phyloP scores from a whole-genome alignment of 2,797 vertebrate species.

The Siniperca scherzeri region DNA sequence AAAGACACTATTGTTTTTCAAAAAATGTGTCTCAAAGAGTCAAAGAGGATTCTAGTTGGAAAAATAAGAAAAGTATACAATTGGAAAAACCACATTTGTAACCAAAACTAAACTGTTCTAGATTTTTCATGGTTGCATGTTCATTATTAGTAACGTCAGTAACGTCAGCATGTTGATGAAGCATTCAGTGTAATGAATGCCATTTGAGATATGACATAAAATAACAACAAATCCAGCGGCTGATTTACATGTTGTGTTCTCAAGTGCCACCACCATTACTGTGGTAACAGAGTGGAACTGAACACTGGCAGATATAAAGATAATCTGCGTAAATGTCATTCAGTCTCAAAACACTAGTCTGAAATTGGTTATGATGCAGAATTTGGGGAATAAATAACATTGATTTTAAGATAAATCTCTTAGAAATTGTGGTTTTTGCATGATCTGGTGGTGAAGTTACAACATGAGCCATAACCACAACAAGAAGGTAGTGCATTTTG shows the following conservation, averaged over 20 bases:
- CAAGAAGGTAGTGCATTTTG: too few relatives aligned
- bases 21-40: constrained; percentile 29
- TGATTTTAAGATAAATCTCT: too few relatives aligned
- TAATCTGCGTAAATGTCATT: background rate
- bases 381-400: background rate
- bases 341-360: background rate
- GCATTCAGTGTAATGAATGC: background rate
- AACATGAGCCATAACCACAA: too few relatives aligned
- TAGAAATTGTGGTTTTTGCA: too few relatives aligned
- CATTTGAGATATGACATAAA: background rate
- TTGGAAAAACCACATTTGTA: background rate
- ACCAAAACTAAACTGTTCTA: background rate
- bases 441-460: too few relatives aligned
- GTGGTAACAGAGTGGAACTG: background rate
- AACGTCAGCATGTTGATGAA: constrained; percentile 21
- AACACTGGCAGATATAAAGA: background rate
- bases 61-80: background rate
- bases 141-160: constrained; percentile 12
- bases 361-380: background rate
- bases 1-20: constrained; percentile 41
- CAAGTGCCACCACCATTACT: background rate
- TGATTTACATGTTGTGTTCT: background rate
- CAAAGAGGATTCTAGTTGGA: background rate
- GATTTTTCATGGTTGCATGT: background rate
- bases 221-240: background rate